phyloP scores from a whole-genome alignment of 2,113 vertebrate species.

The Cisticola juncidis region DNA sequence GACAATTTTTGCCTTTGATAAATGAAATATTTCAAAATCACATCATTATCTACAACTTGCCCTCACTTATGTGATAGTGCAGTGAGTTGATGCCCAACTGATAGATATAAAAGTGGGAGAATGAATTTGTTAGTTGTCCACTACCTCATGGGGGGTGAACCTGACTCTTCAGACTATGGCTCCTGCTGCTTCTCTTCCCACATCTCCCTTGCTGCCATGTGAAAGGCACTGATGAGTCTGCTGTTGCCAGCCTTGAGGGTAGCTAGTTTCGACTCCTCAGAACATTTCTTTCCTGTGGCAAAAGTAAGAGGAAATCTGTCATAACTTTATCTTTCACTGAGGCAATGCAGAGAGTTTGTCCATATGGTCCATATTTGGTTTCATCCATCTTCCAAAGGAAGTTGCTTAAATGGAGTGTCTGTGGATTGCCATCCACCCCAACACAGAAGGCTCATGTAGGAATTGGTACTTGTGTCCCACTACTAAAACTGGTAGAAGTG shows the following conservation, averaged over 20 bases:
- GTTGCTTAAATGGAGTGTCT: background rate
- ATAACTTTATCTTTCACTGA: background rate
- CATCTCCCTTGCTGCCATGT: accelerated
- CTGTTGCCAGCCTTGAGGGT: background rate
- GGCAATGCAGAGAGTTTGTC: background rate
- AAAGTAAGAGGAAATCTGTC: background rate
- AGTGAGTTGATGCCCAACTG: background rate
- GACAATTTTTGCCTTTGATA: background rate
- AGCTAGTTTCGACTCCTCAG: background rate
- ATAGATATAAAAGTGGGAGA: background rate
- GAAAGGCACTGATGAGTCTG: background rate
- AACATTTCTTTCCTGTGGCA: background rate
- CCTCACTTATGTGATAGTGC: background rate
- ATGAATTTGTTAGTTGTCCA: background rate
- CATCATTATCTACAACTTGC: background rate
- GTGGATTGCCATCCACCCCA: background rate
- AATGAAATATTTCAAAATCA: background rate
- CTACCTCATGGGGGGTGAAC: background rate
- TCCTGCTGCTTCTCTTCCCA: background rate
- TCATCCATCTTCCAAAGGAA: background rate
- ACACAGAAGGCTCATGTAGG: background rate
- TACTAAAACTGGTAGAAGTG: background rate
- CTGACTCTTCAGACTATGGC: background rate
- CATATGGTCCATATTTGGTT: background rate
- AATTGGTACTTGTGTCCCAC: background rate